These are phyloP conservation scores for Branchellion lobata DNA, from an alignment of 2,888 invertebrate genomes.

Conservation along the genomic window DNA sequence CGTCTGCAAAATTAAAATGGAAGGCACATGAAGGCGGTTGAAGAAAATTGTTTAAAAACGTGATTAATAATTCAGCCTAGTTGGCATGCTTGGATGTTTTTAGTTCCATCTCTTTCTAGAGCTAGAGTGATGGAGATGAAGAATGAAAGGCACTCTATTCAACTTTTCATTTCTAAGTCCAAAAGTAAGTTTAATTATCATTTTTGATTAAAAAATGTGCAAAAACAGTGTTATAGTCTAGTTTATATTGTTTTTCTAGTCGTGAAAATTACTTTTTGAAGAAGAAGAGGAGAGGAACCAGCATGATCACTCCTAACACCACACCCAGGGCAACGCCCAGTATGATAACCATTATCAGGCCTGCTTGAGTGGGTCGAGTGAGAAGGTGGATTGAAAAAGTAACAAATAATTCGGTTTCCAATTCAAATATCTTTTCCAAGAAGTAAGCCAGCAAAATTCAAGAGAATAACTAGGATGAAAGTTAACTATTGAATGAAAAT, in stretches of 20 bases:
- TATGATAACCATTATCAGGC: conserved; percentile 32
- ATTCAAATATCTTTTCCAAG: too few species aligned
- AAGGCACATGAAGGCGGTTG: background rate
- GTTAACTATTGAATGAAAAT: background rate
- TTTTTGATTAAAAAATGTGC: too few species aligned
- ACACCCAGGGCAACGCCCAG: conserved; percentile 35
- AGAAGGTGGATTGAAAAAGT: background rate
- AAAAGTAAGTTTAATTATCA: too few species aligned
- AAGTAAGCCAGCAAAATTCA: background rate
- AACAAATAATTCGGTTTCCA: too few species aligned
- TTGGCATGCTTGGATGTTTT: background rate
- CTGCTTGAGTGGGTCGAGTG: background rate
- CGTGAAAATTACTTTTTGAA: conserved; percentile 26
- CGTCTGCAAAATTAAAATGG: conserved; percentile 8
- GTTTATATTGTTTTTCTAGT: too few species aligned
- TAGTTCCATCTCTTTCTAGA: background rate
- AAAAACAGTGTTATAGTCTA: too few species aligned
- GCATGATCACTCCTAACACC: conserved; percentile 21
- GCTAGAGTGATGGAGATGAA: too few species aligned
- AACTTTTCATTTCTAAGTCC: too few species aligned
- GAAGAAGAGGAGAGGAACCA: conserved; percentile 30
- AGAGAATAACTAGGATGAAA: background rate
- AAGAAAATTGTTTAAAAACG: background rate
- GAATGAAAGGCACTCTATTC: too few species aligned
- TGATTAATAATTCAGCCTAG: background rate